phyloP scores from a whole-genome alignment of 1,140 invertebrate genomes.

The Pseudachorutes palmiensis region DNA sequence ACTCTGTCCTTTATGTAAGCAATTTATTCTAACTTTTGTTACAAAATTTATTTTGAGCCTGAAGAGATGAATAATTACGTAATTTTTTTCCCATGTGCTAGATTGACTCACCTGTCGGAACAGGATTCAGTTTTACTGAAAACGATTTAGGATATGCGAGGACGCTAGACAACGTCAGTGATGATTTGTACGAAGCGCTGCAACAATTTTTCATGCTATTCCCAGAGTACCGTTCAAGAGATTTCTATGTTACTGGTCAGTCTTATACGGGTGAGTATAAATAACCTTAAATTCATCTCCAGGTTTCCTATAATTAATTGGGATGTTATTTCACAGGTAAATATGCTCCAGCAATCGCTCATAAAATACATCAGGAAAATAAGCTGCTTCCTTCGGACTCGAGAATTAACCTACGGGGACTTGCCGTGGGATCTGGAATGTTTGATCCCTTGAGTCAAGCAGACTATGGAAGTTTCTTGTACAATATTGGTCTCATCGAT shows the following conservation, averaged over 20 bases:
- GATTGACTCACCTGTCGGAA: constrained; percentile 50
- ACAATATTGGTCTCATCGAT: constrained; percentile 47
- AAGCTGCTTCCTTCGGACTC: neutral
- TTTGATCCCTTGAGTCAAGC: constrained; percentile 46
- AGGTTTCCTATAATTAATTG: too few relatives aligned
- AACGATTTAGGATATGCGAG: constrained; percentile 40
- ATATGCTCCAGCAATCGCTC: constrained; percentile 66
- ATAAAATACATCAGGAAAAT: constrained; percentile 64
- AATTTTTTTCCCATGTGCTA: constrained; percentile 43
- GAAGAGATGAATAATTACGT: constrained; percentile 38
- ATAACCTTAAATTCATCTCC: neutral
- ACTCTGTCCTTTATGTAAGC: constrained; percentile 42
- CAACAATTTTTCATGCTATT: constrained; percentile 45
- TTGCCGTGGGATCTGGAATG: constrained; percentile 50
- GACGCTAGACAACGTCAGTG: constrained; percentile 45
- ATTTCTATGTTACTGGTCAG: constrained; percentile 46
- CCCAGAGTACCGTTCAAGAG: constrained; percentile 40
- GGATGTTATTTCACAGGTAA: too few relatives aligned
- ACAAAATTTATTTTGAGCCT: constrained; percentile 42
- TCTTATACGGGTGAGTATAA: constrained; percentile 39
- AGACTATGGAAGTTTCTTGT: constrained; percentile 48
- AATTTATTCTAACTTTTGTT: neutral
- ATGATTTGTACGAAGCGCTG: constrained; percentile 45
- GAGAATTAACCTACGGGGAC: constrained; percentile 40
- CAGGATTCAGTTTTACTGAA: constrained; percentile 38